Percentiles rank a stretch among this genome's conserved stretches.
Conservation (phyloP, 2,888 invertebrate species). For the Drosophila putrida region DNA sequence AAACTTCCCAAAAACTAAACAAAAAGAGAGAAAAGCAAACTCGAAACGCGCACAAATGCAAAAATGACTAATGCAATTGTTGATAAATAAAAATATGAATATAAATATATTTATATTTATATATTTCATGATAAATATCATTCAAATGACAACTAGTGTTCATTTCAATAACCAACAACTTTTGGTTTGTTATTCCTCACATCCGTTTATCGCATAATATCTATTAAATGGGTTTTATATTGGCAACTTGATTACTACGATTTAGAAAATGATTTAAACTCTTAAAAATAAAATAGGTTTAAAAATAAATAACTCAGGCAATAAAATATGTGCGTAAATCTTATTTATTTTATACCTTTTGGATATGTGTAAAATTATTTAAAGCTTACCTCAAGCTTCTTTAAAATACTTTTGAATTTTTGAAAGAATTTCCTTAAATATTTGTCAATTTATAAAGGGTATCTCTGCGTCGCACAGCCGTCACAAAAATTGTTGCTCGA, state of each 20-base stretch:
- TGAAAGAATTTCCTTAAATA: not conserved
- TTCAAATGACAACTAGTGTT: conserved; percentile 60
- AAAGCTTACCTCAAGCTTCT: not conserved
- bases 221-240: conserved; percentile 20
- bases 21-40: conserved; percentile 38
- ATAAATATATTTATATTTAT: conserved; percentile 31
- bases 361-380: not conserved
- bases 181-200: conserved; percentile 41
- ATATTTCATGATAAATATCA: conserved; percentile 65
- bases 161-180: conserved; percentile 67
- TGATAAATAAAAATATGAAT: conserved; percentile 37
- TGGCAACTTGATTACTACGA: not conserved
- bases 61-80: conserved; percentile 40
- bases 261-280: not conserved
- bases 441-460: conserved; percentile 1
- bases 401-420: not conserved
- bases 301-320: not conserved
- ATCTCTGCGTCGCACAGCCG: not conserved
- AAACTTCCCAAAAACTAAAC: conserved; percentile 38
- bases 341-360: too few species aligned
- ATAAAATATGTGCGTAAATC: not conserved
- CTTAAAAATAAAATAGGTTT: not conserved
- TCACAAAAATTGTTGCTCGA: conserved; percentile 5
- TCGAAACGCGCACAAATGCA: conserved; percentile 30
- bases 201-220: conserved; percentile 33